Percentiles rank a stretch among this genome's conserved stretches.
These are phyloP conservation scores for Caenorhabditis virilis DNA, from an alignment of 2,888 invertebrate genomes.

Conservation along the genomic window DNA sequence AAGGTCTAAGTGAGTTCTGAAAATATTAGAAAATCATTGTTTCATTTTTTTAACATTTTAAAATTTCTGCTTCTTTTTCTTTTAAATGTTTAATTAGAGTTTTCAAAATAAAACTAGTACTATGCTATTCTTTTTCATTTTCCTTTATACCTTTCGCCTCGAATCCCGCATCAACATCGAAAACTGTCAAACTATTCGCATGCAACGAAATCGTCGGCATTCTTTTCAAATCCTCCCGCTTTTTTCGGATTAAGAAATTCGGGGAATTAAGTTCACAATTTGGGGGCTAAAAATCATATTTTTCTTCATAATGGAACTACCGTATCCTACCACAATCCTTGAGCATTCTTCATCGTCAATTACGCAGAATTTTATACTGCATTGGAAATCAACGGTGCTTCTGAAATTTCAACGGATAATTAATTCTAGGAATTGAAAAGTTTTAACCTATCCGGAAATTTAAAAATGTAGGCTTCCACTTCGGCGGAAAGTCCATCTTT, in stretches of 20 bases:
- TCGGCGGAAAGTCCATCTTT: slow-evolving; percentile 43
- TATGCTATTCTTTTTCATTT: too few relatives aligned
- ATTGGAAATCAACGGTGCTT: slow-evolving; percentile 54
- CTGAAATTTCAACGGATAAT: slow-evolving; percentile 1
- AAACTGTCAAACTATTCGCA: slow-evolving; percentile 36
- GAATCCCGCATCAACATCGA: slow-evolving; percentile 1
- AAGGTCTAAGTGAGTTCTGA: too few relatives aligned
- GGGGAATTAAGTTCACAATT: slow-evolving; percentile 38
- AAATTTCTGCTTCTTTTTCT: too few relatives aligned
- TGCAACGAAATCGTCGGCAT: slow-evolving; percentile 45
- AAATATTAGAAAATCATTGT: too few relatives aligned
- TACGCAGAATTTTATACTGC: slow-evolving; percentile 60
- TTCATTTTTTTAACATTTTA: too few relatives aligned
- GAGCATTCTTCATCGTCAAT: slow-evolving; percentile 54
- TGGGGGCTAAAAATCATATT: slow-evolving; percentile 52
- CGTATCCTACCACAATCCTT: slow-evolving; percentile 46
- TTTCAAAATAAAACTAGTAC: too few relatives aligned
- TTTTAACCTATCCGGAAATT: slow-evolving; percentile 61
- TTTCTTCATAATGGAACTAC: neutral
- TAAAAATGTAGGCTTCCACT: slow-evolving; percentile 61
- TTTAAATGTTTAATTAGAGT: too few relatives aligned
- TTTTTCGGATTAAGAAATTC: slow-evolving; percentile 10
- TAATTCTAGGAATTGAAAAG: neutral
- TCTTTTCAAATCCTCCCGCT: slow-evolving; percentile 8
- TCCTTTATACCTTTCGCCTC: neutral